Base-by-base conservation (phyloP, 2,888 invertebrate genomes). In the Tipula lateralis region DNA sequence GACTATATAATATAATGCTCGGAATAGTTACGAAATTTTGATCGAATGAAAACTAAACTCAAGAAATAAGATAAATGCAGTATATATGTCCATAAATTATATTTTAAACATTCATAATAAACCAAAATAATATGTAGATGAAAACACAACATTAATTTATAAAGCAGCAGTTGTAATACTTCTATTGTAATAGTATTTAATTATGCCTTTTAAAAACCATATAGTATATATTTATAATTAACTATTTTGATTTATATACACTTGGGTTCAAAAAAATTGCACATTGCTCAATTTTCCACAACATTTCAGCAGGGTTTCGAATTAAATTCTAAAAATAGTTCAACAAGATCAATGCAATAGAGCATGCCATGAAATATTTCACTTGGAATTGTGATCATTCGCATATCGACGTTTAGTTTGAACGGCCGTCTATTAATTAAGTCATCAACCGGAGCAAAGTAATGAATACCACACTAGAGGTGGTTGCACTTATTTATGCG, bases 151-250 rank as follows among this genome's bases (percentile, higher is more conserved):
- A 66, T 66, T 50, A 24, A 24, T 66, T 66, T 66, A 66, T 66
- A 66, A 66, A 66, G 19, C 66, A 66, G 66, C 66, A 66, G 66
- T 66, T 66, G 66, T 66, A 66, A 66, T 66, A 66, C 24, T 66
- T 66, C 66, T 66, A 66, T 66, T 66, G 66, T 66, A 66, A 66
- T 66, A 66, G 66, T 9, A 66, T 66, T 66, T 66, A 66, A 66
- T 66, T 66, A 66, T n/a, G 9, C 9, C 2, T 24, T 66, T 66
- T 66, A 66, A 66, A 66, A 66, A 66, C 24, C 66, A 66, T 66
- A 66, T 39, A 32, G 3, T 32, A 32, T 39, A 24, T 24, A 66
- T 66, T 66, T 66, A 24, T 66, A 66, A 12, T 9, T 24, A 66
- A 44, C 16, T 16, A 44, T 44, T 44, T 44, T 16, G 16, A 44